Evolutionary conservation across 1,140 invertebrate species (phyloP).

Genomic region (Drosophila kikkawai): DNA sequence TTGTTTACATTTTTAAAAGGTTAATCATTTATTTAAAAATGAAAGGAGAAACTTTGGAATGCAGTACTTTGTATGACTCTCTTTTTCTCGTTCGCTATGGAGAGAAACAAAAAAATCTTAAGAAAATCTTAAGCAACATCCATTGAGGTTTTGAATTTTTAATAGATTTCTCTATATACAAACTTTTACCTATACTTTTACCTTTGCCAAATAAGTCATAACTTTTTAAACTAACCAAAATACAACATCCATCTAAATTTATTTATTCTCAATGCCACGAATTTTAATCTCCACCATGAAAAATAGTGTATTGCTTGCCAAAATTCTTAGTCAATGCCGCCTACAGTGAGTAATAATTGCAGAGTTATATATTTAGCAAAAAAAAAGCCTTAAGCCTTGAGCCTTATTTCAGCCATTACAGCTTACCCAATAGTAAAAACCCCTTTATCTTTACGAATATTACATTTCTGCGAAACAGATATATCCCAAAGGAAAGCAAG

Average conservation of each 20-base stretch:
- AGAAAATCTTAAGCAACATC: not conserved
- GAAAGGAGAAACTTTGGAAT: not conserved
- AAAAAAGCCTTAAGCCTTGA: not conserved
- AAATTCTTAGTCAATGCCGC: not conserved
- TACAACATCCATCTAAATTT: slow-evolving; percentile 1
- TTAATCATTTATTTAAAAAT: not conserved
- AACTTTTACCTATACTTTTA: not conserved
- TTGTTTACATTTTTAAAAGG: not conserved
- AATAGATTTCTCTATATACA: not conserved
- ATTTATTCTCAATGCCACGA: not conserved
- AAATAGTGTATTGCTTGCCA: not conserved
- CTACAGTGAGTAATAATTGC: not conserved
- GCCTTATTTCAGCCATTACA: too few species aligned
- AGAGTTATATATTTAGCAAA: not conserved
- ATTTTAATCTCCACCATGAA: not conserved
- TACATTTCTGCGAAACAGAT: not conserved
- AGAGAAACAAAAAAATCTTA: not conserved
- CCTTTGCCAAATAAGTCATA: not conserved
- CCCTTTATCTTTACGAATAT: not conserved
- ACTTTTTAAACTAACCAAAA: not conserved
- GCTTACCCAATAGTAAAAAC: not conserved
- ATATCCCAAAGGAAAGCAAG: not conserved
- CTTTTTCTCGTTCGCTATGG: too few species aligned
- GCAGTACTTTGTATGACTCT: too few species aligned
- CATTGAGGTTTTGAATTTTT: too few species aligned